Evolutionary conservation across 2,797 vertebrate genomes (phyloP), one percentile per base, ranked within the genome.

Genomic region (Sitta carolinensis): DNA sequence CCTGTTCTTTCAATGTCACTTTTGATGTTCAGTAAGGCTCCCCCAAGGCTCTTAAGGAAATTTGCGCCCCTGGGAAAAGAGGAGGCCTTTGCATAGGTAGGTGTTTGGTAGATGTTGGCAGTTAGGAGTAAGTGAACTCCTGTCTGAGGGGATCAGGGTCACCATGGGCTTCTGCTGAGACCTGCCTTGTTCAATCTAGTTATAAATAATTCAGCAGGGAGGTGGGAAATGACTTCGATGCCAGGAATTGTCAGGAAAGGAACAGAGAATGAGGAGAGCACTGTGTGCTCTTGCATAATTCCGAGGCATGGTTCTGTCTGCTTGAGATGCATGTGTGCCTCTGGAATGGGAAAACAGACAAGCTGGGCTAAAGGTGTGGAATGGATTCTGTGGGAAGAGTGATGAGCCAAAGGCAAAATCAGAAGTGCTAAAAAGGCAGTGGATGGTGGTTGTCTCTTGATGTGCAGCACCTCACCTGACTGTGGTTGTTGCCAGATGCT

Each of bases 311-410:
- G 16, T 40, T 85, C 67, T 84, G 42, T 59, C 43, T 70, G 0
- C 20, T 7, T n/a, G 68, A 54, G 63, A 20, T 36, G 16, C 7
- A 27, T 30, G n/a, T 15, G 1, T 0, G 0, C 51, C 26, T 78
- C 57, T 36, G 23, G 78, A 29, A 29, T 0, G 3, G 16, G 26
- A 23, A 42, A 47, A 12, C 4, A 58, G 47, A 13, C 8, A 14
- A 52, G 29, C 57, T 42, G 15, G 5, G 27, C 20, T 91, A 5
- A 67, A 79, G 42, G 9, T 45, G 10, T 30, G 34, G 50, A 25
- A 10, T 84, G 50, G 43, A 15, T 70, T 84, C 62, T 9, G 0
- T 21, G 40, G 48, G 54, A 63, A 27, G 34, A 54, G 29, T 21
- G 32, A 14, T 26, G 36, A 73, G 51, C 29, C 62, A 34, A 40